Base-by-base conservation (phyloP, 2,797 vertebrate species). In the Alcedo atthis region DNA sequence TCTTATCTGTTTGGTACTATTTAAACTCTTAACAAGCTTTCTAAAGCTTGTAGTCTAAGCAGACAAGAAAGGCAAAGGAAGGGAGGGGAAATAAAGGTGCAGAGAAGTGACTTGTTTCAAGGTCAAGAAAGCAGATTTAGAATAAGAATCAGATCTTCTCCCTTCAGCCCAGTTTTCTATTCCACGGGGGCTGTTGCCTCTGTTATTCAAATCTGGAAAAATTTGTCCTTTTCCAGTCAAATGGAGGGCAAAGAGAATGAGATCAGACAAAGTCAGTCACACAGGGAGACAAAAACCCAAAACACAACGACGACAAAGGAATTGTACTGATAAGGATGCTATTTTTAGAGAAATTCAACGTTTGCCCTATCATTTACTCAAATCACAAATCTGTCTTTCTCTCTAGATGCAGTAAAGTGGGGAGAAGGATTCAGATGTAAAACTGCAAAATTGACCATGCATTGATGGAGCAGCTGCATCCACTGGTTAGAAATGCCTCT, bases 371-470 rank as follows among this genome's bases (percentile, higher is more conserved):
- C 64, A n/a, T 92, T 92, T 90, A 62, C 55, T 90, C 80, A 94
- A 85, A 32, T 77, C 54, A 45, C 20, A 71, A 15, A 26, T 89
- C 75, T 84, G 11, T 70, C 42, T 94, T 89, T 92, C 14, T 90
- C 67, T 85, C 24, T 71, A 97, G 96, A 92, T 95, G 85, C 91
- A 67, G 53, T 94, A 81, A 94, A 90, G 46, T 46, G 74, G 16
- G 24, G 35, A 94, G 67, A 62, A 77, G 33, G 49, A 82, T 88
- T 81, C 58, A 83, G 80, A 75, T 45, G 74, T 87, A 77, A 89
- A 73, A 35, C 75, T 37, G 7, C 57, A 73, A 70, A 53, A 70
- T 6, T 63, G 57, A 61, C 62, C 46, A 59, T 49, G 64, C 64
- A 57, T 22, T 79, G 80, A 93, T 58, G 73, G 33, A 81, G 21